Evolutionary conservation across 2,888 invertebrate species (phyloP), one percentile per base, ranked within the genome.

Genomic region (Boloria selene): DNA sequence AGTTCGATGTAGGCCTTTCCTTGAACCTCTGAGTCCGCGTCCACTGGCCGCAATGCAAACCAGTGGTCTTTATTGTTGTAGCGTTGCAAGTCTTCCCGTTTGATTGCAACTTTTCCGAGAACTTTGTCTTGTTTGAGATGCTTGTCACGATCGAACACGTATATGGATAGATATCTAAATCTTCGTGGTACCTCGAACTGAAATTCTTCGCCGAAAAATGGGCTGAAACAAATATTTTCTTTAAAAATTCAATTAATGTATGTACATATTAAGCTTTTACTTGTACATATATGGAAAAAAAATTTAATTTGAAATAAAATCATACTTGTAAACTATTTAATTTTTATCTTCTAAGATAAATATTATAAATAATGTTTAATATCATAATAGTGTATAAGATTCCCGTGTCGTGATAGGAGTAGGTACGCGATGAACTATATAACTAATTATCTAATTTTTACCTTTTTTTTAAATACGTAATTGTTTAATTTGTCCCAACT

Each of bases 51-150:
- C 84, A 97, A 88, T 61, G 96, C 95, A 84, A 98, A 98, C 98
- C 98, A 98, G 83, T 97, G 96, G 86, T 98, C 98, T 81, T 97
- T 97, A 83, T 97, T 96, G 88, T 97, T 97, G 88, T 97, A 97
- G 73, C 95, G 94, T 77, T 96, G 95, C 74, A 98, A 91, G 79
- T 98, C 97, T 82, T 97, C 97, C 70, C 97, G 94, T 83, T 96
- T 96, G 83, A 98, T 96, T 64, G 97, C 97, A 72, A 98, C 97
- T 77, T 92, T 92, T 49, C 96, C 96, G 77, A 96, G 90, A 73
- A 95, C 94, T 87, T 96, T 96, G 86, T 97, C 96, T 82, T 96
- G 96, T 82, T 96, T 97, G 85, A 96, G 93, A 79, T 96, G 96
- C 73, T 95, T 94, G 86, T 97, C 97, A 73, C 96, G 94, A 85